phyloP scores from a whole-genome alignment of 2,797 vertebrate genomes.

The Crocodylus rhombifer region DNA sequence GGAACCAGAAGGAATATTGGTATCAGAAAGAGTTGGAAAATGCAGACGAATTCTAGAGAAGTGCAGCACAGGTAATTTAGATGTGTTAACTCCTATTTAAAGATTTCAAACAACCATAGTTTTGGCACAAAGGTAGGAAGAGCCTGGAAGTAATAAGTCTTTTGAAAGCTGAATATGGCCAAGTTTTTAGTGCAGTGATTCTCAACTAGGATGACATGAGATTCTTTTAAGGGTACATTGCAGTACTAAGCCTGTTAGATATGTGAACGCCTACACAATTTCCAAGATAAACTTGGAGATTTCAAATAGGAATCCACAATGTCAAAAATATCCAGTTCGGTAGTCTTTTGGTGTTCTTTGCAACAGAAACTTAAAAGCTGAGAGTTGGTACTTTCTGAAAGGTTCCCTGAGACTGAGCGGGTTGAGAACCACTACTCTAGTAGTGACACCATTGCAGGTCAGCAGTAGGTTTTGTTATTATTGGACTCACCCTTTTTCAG shows the following conservation, averaged over 20 bases:
- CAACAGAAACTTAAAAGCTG: no score
- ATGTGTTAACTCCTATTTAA: not conserved
- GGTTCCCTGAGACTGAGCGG: no score
- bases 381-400: no score
- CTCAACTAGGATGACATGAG: not conserved
- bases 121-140: rapidly evolving
- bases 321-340: no score
- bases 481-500: not conserved
- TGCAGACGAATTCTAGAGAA: not conserved
- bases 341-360: no score
- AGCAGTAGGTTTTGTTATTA: not conserved
- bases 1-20: not conserved
- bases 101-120: not conserved
- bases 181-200: not conserved
- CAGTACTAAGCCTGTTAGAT: no score
- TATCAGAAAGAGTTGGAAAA: not conserved
- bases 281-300: no score
- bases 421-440: no score
- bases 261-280: no score
- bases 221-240: no score
- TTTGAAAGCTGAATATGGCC: not conserved
- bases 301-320: no score
- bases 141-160: not conserved
- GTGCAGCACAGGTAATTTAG: not conserved
- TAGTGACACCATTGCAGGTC: no score